Base-by-base conservation (phyloP, 2,888 invertebrate genomes). In the Philhelius pedissequus region DNA sequence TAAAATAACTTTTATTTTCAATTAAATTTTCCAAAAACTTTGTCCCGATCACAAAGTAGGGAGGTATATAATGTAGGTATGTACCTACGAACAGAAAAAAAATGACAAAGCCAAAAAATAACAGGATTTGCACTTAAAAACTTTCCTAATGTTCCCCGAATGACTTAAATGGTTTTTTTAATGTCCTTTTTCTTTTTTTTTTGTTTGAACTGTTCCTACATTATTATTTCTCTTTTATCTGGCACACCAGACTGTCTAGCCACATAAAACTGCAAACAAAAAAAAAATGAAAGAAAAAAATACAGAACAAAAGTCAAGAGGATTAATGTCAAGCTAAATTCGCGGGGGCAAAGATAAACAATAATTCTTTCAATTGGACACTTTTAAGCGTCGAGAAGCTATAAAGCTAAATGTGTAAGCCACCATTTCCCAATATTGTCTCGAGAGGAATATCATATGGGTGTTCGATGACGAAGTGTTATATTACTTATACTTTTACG, bases 81-180 rank as follows among this genome's bases (percentile, higher is more conserved):
- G 18, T n/a, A 20, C 11, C 32, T 6, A 56, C n/a, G n/a, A n/a
- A n/a, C n/a, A 20, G 13, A 56, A 43, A 45, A 30, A 45, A 18
- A 45, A 48, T 73, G 48, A 64, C 48, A 66, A 79, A 58, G 58
- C 68, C 30, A 73, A 78, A 64, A 7, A 43, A 69, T 30, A 22
- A 43, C 48, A 58, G 60, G 40, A 74, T 79, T 74, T 70, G 74
- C 83, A 79, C 69, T 83, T 74, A 79, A 83, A 73, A 83, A 83
- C 74, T 79, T 79, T 58, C 64, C 74, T 83, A 83, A 79, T 83
- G 56, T 69, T 38, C 45, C 20, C 32, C 83, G 48, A 83, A 70
- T 79, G 83, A 69, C 83, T 83, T 79, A 79, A 79, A 79, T 79
- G 83, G 70, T 83, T 79, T 75, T 83, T 79, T 79, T 48, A 79